Percentiles rank a stretch among this genome's conserved stretches.
Evolutionary conservation across 2,113 vertebrate genomes (phyloP).

Genomic region (Benitochromis conjunctus): DNA sequence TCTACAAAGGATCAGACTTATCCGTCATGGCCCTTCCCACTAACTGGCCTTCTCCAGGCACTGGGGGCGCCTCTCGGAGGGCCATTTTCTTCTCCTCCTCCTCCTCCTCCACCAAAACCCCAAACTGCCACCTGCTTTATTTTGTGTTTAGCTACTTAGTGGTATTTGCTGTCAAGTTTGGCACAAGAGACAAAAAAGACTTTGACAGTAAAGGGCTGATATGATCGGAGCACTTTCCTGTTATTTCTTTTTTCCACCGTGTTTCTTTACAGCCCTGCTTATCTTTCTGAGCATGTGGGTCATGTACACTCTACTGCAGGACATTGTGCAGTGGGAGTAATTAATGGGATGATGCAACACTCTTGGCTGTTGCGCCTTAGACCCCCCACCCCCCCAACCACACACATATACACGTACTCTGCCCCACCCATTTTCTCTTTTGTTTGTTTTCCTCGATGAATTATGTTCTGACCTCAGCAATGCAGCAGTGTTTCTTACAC

Average conservation of each 20-base stretch:
- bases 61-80: not conserved
- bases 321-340: constrained; percentile 48
- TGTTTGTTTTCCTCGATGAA: not conserved
- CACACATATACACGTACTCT: not conserved
- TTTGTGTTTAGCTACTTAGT: not conserved
- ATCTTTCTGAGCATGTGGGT: constrained; percentile 48
- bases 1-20: constrained; percentile 66
- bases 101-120: not conserved
- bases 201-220: not conserved
- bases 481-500: constrained; percentile 19
- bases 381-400: not conserved
- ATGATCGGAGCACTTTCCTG: constrained; percentile 5
- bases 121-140: not conserved
- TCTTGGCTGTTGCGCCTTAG: constrained; percentile 39
- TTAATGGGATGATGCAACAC: constrained; percentile 63
- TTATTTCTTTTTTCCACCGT: not conserved
- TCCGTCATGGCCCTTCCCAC: constrained; percentile 53
- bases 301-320: constrained; percentile 38
- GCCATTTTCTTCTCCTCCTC: not conserved
- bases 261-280: constrained; percentile 16
- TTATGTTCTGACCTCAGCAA: constrained; percentile 10
- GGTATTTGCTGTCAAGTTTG: constrained; percentile 2
- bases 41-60: constrained; percentile 32
- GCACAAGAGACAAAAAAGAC: not conserved
- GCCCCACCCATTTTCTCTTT: not conserved